These are phyloP conservation scores for Pseudotriccus pelzelni DNA, from an alignment of 2,797 vertebrate species.

Conservation along the genomic window DNA sequence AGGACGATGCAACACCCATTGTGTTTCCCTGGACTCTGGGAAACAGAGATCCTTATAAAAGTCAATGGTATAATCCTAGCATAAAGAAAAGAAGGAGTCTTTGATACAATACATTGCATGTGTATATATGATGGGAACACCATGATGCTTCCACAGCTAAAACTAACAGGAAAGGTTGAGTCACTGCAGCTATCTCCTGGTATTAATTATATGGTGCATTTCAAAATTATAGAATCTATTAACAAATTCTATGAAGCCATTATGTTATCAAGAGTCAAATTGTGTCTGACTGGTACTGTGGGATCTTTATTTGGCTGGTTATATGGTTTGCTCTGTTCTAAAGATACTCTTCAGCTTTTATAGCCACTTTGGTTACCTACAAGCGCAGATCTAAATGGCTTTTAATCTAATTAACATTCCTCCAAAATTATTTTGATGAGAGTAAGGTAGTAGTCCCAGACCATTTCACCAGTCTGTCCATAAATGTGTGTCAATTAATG, in stretches of 20 bases:
- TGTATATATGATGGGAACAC: neutral
- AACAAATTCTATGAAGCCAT: neutral
- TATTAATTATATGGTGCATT: neutral
- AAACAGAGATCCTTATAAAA: neutral
- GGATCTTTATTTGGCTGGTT: neutral
- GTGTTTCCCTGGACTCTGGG: neutral
- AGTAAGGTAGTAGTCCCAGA: neutral
- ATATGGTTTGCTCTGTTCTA: neutral
- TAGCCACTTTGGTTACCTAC: neutral
- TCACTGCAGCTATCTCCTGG: neutral
- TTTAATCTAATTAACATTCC: neutral
- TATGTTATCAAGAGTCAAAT: neutral
- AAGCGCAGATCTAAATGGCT: neutral
- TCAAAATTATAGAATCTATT: neutral
- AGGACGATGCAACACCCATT: neutral
- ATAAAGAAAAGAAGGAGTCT: neutral
- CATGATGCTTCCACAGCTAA: neutral
- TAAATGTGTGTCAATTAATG: neutral
- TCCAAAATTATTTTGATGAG: neutral
- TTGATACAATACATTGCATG: neutral
- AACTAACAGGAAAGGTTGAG: neutral
- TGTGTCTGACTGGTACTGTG: neutral
- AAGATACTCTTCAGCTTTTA: neutral
- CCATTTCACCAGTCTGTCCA: neutral
- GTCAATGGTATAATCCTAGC: neutral